Conservation (phyloP, 1,140 invertebrate genomes). For the Zaprionus inermis region DNA sequence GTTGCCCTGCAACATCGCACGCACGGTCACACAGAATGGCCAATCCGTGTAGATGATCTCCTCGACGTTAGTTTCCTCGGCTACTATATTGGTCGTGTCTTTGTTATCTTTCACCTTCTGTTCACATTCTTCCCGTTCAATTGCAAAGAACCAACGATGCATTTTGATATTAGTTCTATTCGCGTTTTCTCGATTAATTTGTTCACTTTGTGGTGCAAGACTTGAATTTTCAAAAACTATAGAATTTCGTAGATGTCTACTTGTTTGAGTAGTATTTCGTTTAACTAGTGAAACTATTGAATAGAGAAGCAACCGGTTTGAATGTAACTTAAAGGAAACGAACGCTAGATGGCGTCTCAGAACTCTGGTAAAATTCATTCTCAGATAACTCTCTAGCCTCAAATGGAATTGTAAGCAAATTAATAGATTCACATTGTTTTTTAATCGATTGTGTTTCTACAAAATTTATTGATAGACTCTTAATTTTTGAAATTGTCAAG, state of each 20-base stretch:
- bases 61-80: background rate
- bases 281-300: background rate
- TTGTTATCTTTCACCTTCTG: background rate
- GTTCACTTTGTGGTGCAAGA: background rate
- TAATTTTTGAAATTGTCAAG: background rate
- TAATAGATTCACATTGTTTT: background rate
- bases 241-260: background rate
- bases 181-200: conserved; percentile 3
- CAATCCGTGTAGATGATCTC: conserved; percentile 47
- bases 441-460: background rate
- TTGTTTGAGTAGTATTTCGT: background rate
- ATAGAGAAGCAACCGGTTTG: no score
- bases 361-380: background rate
- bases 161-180: conserved; percentile 30
- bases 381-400: background rate
- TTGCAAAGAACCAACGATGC: conserved; percentile 79
- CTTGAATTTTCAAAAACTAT: background rate
- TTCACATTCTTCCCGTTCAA: conserved; percentile 56
- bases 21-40: conserved; percentile 54
- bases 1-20: conserved; percentile 48
- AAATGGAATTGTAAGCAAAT: background rate
- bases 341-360: background rate
- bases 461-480: background rate
- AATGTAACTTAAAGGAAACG: background rate
- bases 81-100: background rate